Evolutionary conservation across 2,888 invertebrate species (phyloP).

Genomic region (Campoplex capitator): DNA sequence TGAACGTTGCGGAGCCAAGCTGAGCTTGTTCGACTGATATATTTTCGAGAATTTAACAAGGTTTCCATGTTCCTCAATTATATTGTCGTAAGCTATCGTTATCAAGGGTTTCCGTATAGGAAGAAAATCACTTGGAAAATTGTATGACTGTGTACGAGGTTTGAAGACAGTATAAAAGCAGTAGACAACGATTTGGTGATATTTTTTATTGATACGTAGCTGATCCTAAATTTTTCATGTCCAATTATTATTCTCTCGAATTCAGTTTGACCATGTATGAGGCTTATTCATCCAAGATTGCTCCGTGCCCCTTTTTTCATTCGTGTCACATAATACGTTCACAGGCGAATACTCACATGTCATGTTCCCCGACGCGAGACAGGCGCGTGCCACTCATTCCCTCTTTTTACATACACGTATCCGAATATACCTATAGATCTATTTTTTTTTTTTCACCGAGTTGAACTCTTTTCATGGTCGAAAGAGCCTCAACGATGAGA

Average conservation of each 20-base stretch:
- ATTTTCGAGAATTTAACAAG: background rate
- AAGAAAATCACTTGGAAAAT: background rate
- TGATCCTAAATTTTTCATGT: background rate
- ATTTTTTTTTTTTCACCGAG: conserved; percentile 16
- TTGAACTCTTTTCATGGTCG: conserved; percentile 40
- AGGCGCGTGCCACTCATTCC: conserved; percentile 42
- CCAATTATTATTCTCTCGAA: background rate
- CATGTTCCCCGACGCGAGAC: background rate
- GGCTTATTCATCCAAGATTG: conserved; percentile 16
- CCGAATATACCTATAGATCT: background rate
- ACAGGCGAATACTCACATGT: conserved; percentile 6
- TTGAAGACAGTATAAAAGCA: background rate
- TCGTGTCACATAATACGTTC: conserved; percentile 23
- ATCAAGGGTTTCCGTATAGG: background rate
- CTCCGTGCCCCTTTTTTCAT: conserved; percentile 28
- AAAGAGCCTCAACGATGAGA: conserved; percentile 16
- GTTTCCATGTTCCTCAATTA: background rate
- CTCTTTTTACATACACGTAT: background rate
- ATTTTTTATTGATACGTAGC: background rate
- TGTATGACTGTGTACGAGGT: background rate
- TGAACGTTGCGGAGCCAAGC: background rate
- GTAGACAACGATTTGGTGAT: background rate
- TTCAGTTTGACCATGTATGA: conserved; percentile 8
- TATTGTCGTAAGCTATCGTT: background rate
- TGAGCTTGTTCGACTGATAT: background rate